Percentiles rank a stretch among this genome's conserved stretches.
Evolutionary conservation across 2,888 invertebrate genomes (phyloP).

Genomic region (Tetanocera ferruginea): DNA sequence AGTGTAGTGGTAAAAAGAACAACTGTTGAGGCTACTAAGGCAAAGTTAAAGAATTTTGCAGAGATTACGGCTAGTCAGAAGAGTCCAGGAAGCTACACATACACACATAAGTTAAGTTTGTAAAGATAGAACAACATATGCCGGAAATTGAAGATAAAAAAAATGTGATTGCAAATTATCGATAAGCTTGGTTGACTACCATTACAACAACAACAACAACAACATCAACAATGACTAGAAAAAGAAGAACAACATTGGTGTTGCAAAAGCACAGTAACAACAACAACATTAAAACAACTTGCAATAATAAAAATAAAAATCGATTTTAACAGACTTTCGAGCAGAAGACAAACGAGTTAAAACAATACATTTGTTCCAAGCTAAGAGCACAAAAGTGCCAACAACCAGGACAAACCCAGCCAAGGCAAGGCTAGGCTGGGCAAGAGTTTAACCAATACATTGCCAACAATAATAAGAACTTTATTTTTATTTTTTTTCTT

Average conservation of each 20-base stretch:
- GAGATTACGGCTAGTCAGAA: not conserved
- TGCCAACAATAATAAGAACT: conserved; percentile 5
- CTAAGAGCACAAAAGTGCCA: conserved; percentile 12
- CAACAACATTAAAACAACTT: not conserved
- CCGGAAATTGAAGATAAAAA: conserved; percentile 32
- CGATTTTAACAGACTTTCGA: conserved; percentile 30
- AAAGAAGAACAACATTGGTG: not conserved
- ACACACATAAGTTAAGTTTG: too few relatives aligned
- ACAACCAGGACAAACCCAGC: not conserved
- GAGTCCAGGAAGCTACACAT: too few relatives aligned
- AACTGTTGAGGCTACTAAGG: not conserved
- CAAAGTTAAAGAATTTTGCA: not conserved
- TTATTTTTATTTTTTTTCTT: not conserved
- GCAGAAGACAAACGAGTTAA: conserved; percentile 22
- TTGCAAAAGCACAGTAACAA: not conserved
- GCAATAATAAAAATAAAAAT: conserved; percentile 29
- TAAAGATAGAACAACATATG: not conserved
- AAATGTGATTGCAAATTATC: conserved; percentile 38
- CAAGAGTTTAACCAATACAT: not conserved
- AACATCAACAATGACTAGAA: not conserved
- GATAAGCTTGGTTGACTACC: conserved; percentile 24
- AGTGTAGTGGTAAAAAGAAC: not conserved
- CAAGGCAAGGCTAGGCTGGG: not conserved
- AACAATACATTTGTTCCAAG: conserved; percentile 13
- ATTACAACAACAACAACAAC: not conserved